Conservation (phyloP, 2,113 vertebrate species). For the Pollachius pollachius region DNA sequence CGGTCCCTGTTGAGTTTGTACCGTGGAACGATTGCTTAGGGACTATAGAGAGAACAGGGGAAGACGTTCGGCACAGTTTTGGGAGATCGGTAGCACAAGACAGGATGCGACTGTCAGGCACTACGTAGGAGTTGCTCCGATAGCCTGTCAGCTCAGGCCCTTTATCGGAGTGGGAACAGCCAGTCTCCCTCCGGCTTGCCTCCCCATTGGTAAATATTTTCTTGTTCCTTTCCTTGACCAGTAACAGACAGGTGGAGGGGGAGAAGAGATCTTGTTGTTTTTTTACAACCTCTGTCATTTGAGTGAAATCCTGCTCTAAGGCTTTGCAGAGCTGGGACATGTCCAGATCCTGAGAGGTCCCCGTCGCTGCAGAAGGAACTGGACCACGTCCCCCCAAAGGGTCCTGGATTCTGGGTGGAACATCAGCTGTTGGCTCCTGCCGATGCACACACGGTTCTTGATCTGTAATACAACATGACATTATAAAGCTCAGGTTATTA, state of each 20-base stretch:
- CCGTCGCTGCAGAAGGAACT: not conserved
- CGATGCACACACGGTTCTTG: conserved; percentile 2
- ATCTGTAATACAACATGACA: conserved; percentile 27
- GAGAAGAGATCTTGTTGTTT: conserved; percentile 33
- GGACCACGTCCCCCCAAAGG: conserved; percentile 6
- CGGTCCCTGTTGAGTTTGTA: not conserved
- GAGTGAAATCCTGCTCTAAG: conserved; percentile 70
- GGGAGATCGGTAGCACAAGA: conserved; percentile 38
- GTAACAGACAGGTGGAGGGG: conserved; percentile 52
- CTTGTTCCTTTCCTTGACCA: conserved; percentile 35
- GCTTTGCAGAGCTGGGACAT: conserved; percentile 69
- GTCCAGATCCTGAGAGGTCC: conserved; percentile 50
- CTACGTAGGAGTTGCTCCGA: not conserved
- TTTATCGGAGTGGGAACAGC: not conserved
- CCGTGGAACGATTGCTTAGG: not conserved
- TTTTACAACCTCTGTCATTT: conserved; percentile 35
- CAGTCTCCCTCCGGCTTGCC: not conserved
- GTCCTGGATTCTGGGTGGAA: not conserved
- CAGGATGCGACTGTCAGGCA: conserved; percentile 56
- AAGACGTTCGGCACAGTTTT: conserved; percentile 11
- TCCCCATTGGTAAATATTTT: conserved; percentile 17
- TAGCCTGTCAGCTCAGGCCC: not conserved
- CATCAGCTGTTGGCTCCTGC: conserved; percentile 1
- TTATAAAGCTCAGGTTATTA: not conserved
- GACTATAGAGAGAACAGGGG: not conserved